phyloP scores from a whole-genome alignment of 2,888 invertebrate genomes.

The Pandemis cinnamomeana region DNA sequence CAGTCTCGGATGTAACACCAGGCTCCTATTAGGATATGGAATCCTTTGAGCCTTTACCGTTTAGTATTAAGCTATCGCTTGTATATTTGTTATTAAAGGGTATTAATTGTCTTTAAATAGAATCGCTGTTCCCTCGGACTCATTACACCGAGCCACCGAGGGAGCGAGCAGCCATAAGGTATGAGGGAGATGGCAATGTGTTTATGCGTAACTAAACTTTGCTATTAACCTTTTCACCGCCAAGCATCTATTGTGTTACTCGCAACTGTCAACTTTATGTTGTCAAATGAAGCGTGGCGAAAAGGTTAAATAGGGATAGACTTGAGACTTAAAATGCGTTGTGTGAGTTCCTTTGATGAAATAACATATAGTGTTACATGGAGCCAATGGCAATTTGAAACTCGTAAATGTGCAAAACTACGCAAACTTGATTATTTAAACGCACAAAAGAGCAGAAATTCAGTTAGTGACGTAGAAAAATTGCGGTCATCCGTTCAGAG shows the following conservation, averaged over 20 bases:
- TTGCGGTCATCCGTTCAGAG: slow-evolving; percentile 39
- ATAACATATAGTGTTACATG: not conserved
- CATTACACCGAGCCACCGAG: not conserved
- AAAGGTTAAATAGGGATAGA: too few relatives aligned
- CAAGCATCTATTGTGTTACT: too few relatives aligned
- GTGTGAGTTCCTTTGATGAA: too few relatives aligned
- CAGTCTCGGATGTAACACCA: not conserved
- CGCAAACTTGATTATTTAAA: not conserved
- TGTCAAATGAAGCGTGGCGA: too few relatives aligned
- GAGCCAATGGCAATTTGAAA: not conserved
- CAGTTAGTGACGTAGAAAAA: slow-evolving; percentile 33
- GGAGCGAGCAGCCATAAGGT: too few relatives aligned
- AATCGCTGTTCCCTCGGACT: not conserved
- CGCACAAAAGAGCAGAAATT: slow-evolving; percentile 33
- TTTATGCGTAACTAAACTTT: too few relatives aligned
- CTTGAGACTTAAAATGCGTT: too few relatives aligned
- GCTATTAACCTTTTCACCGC: too few relatives aligned
- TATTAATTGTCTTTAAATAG: not conserved
- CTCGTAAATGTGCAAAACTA: not conserved
- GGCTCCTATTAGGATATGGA: not conserved
- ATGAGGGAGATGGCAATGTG: too few relatives aligned
- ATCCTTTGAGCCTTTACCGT: not conserved
- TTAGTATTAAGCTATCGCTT: not conserved
- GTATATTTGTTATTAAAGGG: not conserved
- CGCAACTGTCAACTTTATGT: too few relatives aligned